phyloP scores from a whole-genome alignment of 2,888 invertebrate species.

The Drosophila maculinotata region DNA sequence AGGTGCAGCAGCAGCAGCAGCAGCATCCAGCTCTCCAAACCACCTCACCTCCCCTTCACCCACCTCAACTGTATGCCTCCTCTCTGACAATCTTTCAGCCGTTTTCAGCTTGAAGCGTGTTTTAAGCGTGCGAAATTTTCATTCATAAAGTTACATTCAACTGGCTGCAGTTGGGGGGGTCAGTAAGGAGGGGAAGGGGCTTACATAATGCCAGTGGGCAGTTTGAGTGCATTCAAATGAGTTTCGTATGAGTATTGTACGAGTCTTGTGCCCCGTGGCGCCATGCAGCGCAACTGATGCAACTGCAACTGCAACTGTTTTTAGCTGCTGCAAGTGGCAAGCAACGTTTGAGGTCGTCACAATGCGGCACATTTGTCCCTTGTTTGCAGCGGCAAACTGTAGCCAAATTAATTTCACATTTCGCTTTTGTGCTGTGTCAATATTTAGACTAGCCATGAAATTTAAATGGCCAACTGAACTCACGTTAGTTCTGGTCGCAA shows the following conservation, averaged over 20 bases:
- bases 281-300: slow-evolving; percentile 65
- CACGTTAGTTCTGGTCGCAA: slow-evolving; percentile 77
- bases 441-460: slow-evolving; percentile 74
- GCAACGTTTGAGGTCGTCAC: slow-evolving; percentile 24
- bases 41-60: not conserved
- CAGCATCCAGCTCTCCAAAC: slow-evolving; percentile 23
- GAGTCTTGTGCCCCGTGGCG: slow-evolving; percentile 27
- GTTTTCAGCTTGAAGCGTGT: slow-evolving; percentile 49
- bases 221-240: slow-evolving; percentile 59
- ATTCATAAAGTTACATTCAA: slow-evolving; percentile 68
- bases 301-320: slow-evolving; percentile 6
- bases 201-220: slow-evolving; percentile 36
- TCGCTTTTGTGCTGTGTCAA: slow-evolving; percentile 61
- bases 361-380: slow-evolving; percentile 6
- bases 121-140: slow-evolving; percentile 71
- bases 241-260: slow-evolving; percentile 46
- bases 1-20: slow-evolving; percentile 51
- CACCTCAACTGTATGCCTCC: no score
- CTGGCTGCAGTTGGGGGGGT: slow-evolving; percentile 15
- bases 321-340: no score
- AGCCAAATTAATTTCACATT: slow-evolving; percentile 79
- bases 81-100: not conserved
- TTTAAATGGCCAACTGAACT: slow-evolving; percentile 30
- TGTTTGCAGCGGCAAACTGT: slow-evolving; percentile 53
- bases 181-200: not conserved